Percentiles rank a stretch among this genome's conserved stretches.
These are phyloP conservation scores for Celastrina argiolus DNA, from an alignment of 2,888 invertebrate species.

Conservation along the genomic window DNA sequence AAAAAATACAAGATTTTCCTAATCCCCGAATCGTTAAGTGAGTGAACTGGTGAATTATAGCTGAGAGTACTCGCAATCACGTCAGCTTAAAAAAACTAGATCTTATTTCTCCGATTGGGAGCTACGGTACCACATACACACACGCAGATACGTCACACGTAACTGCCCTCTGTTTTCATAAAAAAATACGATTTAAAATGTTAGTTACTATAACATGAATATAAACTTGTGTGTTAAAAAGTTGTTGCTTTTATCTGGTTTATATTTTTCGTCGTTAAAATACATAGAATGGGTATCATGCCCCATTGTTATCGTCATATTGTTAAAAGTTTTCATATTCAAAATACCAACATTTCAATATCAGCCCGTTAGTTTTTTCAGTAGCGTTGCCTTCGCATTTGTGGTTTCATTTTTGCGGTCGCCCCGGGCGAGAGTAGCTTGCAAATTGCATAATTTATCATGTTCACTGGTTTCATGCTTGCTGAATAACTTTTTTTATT, in stretches of 20 bases:
- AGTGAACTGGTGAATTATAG: too few relatives aligned
- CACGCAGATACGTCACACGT: too few relatives aligned
- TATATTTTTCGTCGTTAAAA: background rate
- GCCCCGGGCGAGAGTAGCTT: slow-evolving; percentile 40
- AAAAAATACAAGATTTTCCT: too few relatives aligned
- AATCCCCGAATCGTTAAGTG: too few relatives aligned
- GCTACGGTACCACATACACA: too few relatives aligned
- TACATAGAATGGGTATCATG: background rate
- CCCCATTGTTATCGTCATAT: background rate
- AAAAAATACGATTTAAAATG: too few relatives aligned
- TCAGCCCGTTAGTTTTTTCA: slow-evolving; percentile 21
- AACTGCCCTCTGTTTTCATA: too few relatives aligned
- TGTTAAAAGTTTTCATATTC: background rate
- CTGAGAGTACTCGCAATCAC: too few relatives aligned
- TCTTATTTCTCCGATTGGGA: too few relatives aligned
- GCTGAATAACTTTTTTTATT: slow-evolving; percentile 23
- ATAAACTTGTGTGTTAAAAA: too few relatives aligned
- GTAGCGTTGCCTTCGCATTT: slow-evolving; percentile 38
- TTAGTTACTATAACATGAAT: too few relatives aligned
- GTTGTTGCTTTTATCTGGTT: background rate
- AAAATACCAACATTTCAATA: slow-evolving; percentile 14
- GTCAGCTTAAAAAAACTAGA: too few relatives aligned
- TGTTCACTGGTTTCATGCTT: slow-evolving; percentile 47
- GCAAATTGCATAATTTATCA: slow-evolving; percentile 64
- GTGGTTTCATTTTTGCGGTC: slow-evolving; percentile 38